Evolutionary conservation across 2,113 vertebrate genomes (phyloP), one percentile per base, ranked within the genome.

Genomic region (Callipepla squamata): DNA sequence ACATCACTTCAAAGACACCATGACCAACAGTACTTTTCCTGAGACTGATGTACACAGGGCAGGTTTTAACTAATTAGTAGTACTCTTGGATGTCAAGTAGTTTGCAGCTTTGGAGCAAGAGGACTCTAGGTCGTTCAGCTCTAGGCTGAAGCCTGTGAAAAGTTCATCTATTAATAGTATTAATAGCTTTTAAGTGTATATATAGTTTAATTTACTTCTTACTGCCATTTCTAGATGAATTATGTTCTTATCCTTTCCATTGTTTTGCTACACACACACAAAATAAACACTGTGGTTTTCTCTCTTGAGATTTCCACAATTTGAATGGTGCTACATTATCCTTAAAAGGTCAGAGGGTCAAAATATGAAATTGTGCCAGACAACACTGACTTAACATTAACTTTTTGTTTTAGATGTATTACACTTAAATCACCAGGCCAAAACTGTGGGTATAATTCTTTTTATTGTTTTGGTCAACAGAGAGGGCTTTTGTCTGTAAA

Each of bases 401-500:
- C 57, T 85, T 85, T 66, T 47, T 77, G 14, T 63, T 95, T 79
- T 82, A 80, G 38, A 47, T 77, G 42, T 72, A 65, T 92, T 75
- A 16, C 10, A 13, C 28, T 68, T 63, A 85, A 73, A 82, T 61
- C 77, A 90, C 78, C 84, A 93, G 59, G 76, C 13, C 42, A 32
- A 67, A 80, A 47, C 84, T 51, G 13, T 69, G 67, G 34, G 34
- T 80, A 51, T 85, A 77, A 93, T 91, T 94, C 44, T 44, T 92
- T 75, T 92, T 65, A 74, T 80, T 91, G 65, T 91, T 95, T 89
- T 78, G 79, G 79, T 87, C 93, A 92, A 70, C 50, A 48, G 72
- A 89, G 38, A 87, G 42, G 89, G 83, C 89, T 94, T 95, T 91
- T 87, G 45, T 30, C 78, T 80, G 87, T 68, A 94, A 94, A 85